Evolutionary conservation across 1,140 invertebrate genomes (phyloP).

Genomic region (Oscheius sp.): DNA sequence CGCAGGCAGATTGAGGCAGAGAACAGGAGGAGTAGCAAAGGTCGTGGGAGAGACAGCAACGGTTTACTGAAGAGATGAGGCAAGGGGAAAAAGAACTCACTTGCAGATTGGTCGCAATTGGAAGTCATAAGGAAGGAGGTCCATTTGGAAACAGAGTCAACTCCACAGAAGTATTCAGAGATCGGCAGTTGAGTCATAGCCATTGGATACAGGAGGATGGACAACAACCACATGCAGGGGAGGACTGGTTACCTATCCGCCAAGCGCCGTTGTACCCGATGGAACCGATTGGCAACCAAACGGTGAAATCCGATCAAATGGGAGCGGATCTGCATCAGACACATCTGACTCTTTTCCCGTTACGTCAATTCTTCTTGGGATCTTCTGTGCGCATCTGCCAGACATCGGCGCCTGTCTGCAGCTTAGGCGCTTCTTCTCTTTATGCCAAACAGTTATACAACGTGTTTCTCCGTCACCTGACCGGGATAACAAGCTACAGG

Average conservation of each 20-base stretch:
- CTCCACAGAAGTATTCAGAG: conserved; percentile 5
- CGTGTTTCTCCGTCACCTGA: not conserved
- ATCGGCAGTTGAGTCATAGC: no score
- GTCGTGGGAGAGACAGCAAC: not conserved
- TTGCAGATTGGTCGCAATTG: not conserved
- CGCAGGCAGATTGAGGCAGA: not conserved
- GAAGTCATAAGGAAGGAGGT: not conserved
- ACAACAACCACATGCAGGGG: no score
- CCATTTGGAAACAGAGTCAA: not conserved
- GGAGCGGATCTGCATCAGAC: no score
- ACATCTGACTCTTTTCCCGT: no score
- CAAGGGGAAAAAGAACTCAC: not conserved
- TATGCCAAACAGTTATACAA: not conserved
- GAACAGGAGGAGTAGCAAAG: not conserved
- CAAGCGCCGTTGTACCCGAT: no score
- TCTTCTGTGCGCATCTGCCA: no score
- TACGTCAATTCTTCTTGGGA: no score
- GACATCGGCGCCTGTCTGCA: no score
- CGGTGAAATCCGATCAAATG: no score
- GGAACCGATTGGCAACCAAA: no score
- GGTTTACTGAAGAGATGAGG: not conserved
- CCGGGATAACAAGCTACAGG: not conserved
- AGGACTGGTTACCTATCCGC: no score
- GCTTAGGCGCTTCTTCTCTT: not conserved
- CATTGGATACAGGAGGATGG: no score